Evolutionary conservation across 2,113 vertebrate species (phyloP).

Genomic region (Malurus elegans): DNA sequence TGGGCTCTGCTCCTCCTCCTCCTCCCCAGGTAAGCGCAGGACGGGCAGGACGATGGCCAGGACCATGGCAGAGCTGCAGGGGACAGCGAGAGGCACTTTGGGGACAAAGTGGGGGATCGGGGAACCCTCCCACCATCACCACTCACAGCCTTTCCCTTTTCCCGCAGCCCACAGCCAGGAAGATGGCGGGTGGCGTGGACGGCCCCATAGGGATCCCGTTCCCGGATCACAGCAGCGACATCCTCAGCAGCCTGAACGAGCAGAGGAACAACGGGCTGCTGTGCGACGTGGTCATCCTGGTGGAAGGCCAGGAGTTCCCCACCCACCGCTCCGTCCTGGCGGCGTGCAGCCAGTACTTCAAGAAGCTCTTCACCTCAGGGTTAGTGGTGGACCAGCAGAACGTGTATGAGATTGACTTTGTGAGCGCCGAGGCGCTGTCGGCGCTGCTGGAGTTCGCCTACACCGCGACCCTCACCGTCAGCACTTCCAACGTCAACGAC

Average conservation of each 20-base stretch:
- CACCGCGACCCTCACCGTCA: constrained; percentile 95
- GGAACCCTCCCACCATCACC: neutral
- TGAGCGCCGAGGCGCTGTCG: constrained; percentile 87
- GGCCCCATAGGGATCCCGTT: constrained; percentile 98
- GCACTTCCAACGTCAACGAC: constrained; percentile 89
- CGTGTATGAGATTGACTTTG: constrained; percentile 95
- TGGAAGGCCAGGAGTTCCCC: constrained; percentile 91
- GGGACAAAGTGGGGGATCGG: neutral
- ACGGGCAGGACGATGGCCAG: neutral
- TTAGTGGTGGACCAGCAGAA: constrained; percentile 92
- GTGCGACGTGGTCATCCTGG: constrained; percentile 94
- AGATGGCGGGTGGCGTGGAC: constrained; percentile 86
- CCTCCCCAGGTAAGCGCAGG: neutral
- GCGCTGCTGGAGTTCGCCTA: constrained; percentile 98
- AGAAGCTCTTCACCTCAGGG: constrained; percentile 97
- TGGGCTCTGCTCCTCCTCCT: neutral
- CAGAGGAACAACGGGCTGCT: constrained; percentile 91
- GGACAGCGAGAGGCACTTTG: neutral
- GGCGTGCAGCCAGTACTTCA: constrained; percentile 96
- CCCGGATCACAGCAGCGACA: constrained; percentile 95
- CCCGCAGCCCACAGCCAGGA: constrained; percentile 61
- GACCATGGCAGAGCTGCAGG: neutral
- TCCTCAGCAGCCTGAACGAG: constrained; percentile 92
- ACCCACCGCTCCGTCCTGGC: constrained; percentile 98
- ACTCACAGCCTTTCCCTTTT: neutral